Evolutionary conservation across 2,113 vertebrate genomes (phyloP).

Genomic region (Gadus chalcogrammus): DNA sequence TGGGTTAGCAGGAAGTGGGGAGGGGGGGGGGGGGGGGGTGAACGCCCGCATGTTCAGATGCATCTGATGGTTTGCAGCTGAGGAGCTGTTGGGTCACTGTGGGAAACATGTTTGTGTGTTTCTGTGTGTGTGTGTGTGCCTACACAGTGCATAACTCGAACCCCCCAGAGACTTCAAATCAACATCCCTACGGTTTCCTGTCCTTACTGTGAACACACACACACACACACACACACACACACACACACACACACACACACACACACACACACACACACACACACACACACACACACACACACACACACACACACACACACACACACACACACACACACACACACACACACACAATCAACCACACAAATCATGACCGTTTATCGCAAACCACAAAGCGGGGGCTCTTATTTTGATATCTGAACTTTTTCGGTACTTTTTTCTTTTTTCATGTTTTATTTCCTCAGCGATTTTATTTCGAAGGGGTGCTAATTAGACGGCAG

Average conservation of each 20-base stretch:
- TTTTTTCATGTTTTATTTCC: too few species aligned
- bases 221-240: background rate
- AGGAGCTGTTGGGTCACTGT: slow-evolving; percentile 30
- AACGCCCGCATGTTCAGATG: background rate
- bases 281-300: too few species aligned
- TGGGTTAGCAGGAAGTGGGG: slow-evolving; percentile 59
- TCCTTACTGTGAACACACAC: slow-evolving; percentile 16
- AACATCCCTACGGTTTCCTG: slow-evolving; percentile 48
- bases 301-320: too few species aligned
- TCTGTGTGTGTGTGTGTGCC: slow-evolving; percentile 26
- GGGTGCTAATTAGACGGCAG: too few species aligned
- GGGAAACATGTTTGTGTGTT: slow-evolving; percentile 1
- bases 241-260: background rate
- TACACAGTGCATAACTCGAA: slow-evolving; percentile 52
- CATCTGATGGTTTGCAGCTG: slow-evolving; percentile 42
- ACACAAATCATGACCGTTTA: too few species aligned
- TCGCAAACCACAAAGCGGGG: too few species aligned
- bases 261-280: slow-evolving; percentile 2
- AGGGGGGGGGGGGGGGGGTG: background rate
- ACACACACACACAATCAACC: too few species aligned
- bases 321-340: background rate
- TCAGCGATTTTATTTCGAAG: too few species aligned
- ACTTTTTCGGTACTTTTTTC: too few species aligned
- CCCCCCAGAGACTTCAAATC: slow-evolving; percentile 46
- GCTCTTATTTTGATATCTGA: too few species aligned